These are phyloP conservation scores for Lottia scabra DNA, from an alignment of 2,888 invertebrate genomes.

Conservation along the genomic window DNA sequence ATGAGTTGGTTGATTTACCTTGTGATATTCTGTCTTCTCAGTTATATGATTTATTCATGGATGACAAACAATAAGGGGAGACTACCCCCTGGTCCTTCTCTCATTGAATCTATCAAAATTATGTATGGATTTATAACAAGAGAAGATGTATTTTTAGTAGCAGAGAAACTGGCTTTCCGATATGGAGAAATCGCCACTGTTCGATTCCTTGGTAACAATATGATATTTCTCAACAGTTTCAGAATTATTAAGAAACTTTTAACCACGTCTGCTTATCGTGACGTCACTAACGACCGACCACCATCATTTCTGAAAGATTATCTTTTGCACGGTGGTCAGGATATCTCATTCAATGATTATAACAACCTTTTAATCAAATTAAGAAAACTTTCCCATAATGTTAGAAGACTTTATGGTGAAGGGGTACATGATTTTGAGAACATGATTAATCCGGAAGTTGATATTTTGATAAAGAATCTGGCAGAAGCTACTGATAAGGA, in stretches of 20 bases:
- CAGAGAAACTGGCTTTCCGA: not conserved
- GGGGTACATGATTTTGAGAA: not conserved
- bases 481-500: not conserved
- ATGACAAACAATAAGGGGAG: not conserved
- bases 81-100: not conserved
- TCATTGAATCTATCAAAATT: not conserved
- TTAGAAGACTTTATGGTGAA: not conserved
- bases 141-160: not conserved
- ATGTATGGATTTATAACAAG: not conserved
- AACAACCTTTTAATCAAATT: not conserved
- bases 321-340: not conserved
- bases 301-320: not conserved
- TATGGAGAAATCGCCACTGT: not conserved
- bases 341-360: not conserved
- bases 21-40: not conserved
- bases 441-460: not conserved
- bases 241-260: not conserved
- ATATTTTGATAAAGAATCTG: not conserved
- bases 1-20: not conserved
- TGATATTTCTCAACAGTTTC: not conserved
- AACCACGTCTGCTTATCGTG: not conserved
- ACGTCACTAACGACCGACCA: not conserved
- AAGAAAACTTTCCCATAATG: not conserved
- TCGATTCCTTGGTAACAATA: not conserved
- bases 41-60: not conserved